Evolutionary conservation across 1,140 invertebrate genomes (phyloP), one percentile per base, ranked within the genome.

Genomic region (Bombus turneri): DNA sequence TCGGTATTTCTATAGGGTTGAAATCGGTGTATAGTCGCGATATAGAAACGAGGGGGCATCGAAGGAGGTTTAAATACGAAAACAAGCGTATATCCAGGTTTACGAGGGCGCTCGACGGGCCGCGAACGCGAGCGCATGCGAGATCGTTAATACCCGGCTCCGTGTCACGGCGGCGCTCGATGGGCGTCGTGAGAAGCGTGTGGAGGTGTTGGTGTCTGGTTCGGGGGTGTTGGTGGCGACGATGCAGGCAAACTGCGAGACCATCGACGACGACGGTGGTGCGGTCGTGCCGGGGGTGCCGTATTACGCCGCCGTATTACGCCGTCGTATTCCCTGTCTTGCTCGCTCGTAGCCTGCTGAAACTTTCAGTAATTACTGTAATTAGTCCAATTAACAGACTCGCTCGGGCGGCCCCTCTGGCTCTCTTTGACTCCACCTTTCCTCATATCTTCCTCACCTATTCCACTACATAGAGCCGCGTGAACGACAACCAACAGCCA

Each of bases 361-460:
- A 95, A 95, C 94, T 95, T 95, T 95, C 93, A 93, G 94, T 95
- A 95, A 95, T 95, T 95, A 95, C 94, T 91, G 94, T 95, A 95
- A 95, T 95, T 95, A 94, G 94, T 95, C 93, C 94, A 95, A 95
- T 95, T 94, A 95, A 95, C 94, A 93, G 93, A 94, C 93, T 94
- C 94, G 93, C 93, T 94, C 91, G 93, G 94, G 92, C 92, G 90
- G 90, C 88, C 91, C 91, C 92, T 88, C 89, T 68, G 86, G 79
- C 81, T 90, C 81, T 81, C 82, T 75, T 81, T 83, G 77, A 85
- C 86, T 83, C 85, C 81, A 68, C 68, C 62, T 68, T 74, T 66
- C 85, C 84, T 64, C 78, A n/a, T 80, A 76, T 75, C 73, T 77
- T 76, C 73, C 64, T 81, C 59, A 43, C 64, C 79, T 75, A 69